phyloP scores from a whole-genome alignment of 2,797 vertebrate genomes.

The Hypotaenidia philippensis region DNA sequence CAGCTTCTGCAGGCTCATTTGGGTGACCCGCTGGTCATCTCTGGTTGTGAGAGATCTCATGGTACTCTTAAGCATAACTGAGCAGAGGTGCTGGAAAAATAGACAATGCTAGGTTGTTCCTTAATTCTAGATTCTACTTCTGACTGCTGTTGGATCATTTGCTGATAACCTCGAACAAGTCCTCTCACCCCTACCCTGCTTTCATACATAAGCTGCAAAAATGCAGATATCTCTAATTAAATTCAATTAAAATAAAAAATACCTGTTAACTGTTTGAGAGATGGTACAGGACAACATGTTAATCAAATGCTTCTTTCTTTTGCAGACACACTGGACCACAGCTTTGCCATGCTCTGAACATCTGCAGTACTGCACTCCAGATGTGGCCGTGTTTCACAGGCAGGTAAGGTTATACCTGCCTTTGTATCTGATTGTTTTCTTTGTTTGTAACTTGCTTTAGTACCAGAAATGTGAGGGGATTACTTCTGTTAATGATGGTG shows the following conservation, averaged over 20 bases:
- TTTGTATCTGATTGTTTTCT: not conserved
- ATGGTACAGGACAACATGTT: not conserved
- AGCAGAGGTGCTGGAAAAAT: not conserved
- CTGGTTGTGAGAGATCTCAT: not conserved
- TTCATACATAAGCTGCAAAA: not conserved
- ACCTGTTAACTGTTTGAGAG: not conserved
- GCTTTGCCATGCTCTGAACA: not conserved
- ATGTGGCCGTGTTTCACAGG: not conserved
- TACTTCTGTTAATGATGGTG: not conserved
- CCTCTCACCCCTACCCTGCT: not conserved
- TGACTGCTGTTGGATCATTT: not conserved
- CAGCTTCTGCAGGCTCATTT: not conserved
- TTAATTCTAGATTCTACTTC: not conserved
- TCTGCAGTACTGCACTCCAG: not conserved
- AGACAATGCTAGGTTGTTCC: not conserved
- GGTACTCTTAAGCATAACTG: not conserved
- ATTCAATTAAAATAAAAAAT: not conserved
- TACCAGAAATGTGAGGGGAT: not conserved
- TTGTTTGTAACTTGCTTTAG: not conserved
- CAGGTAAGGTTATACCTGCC: conserved; percentile 8
- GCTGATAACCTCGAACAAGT: not conserved
- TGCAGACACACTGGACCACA: not conserved
- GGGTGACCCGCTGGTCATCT: not conserved
- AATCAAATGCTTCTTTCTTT: not conserved
- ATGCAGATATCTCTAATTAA: not conserved